Base-by-base conservation (phyloP, 2,113 vertebrate genomes). In the Sphyrna mokarran region DNA sequence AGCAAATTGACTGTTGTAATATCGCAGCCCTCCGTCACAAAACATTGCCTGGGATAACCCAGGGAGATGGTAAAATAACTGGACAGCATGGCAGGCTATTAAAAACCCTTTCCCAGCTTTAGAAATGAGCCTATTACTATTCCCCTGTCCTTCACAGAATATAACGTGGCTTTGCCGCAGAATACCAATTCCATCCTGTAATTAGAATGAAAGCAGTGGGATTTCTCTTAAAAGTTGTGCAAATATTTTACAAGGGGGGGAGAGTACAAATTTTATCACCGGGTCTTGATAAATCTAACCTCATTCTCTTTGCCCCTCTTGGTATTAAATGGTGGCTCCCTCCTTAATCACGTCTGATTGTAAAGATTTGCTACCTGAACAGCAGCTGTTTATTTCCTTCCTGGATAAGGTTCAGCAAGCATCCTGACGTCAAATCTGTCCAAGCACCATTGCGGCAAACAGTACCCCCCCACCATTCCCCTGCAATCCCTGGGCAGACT, bases 381-480 rank as follows among this genome's bases (percentile, higher is more conserved):
- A 95, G 94, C 94, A 95, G 72, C 94, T 95, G 94, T 95, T 95
- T 95, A 68, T 72, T 95, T 95, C 26, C 43, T 95, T 69, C 69
- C 94, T 68, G 2, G 68, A 2, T 43, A 54, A 40, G 26, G 54
- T 72, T 54, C 54, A 69, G 94, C 26, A 40, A 95, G 69, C 94
- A 33, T 37, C 54, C 93, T 94, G 69, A 95, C 76, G 69, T 95
- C 23, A 43, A 33, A 95, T 72, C 48, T 69, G 72, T 95, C 94
- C 68, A 95, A 95, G 72, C 72, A 95, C 94, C 29, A 40, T 76
- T 95, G 54, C 94, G 72, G 70, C 29, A 54, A 95, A 72, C 70
- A 76, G 94, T 72, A 4, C 48, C 48, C 48, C 48, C 48, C 48
- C 48, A 1, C 48, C 48, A 1, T 3, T 3, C 48, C 48, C 48